Evolutionary conservation across 2,797 vertebrate genomes (phyloP), one percentile per base, ranked within the genome.

Genomic region (Aselliscus stoliczkanus): DNA sequence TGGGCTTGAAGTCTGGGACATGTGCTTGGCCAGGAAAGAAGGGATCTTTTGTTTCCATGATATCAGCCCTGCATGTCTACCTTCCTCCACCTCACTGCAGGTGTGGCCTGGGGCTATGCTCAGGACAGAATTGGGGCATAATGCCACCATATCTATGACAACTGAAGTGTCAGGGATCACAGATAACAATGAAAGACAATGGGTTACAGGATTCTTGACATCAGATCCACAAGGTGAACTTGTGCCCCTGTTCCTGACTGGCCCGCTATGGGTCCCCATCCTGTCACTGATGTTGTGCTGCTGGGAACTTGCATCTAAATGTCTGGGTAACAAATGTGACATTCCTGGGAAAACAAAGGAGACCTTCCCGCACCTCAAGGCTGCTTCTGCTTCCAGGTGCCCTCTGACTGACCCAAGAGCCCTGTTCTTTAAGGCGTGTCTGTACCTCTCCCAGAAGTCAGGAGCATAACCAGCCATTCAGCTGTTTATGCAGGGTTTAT

Each of bases 81-180:
- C 13, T 60, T 39, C 39, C 39, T 2, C 18, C 1, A 11, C 23
- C 23, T 62, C 34, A 29, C 0, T 13, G 44, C 23, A 58, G 4
- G 8, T 81, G 31, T 39, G 39, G 31, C 21, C 20, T n/a, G 23
- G 54, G 20, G 34, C 31, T 73, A 14, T 0, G 0, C 13, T 77
- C 18, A 27, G 31, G 70, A 64, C 8, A 54, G 31, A 82, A 77
- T 0, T 12, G 56, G 37, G 7, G 47, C 47, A 47, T 47, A 47
- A 58, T 37, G 52, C 23, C 9, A 31, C 25, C 9, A 6, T 37
- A 25, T 21, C 23, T 17, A 44, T 8, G 25, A 54, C 1, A 52
- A 54, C 18, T 9, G 50, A 65, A 47, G 76, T 17, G 2, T n/a
- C n/a, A 18, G 14, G 13, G 23, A 18, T 31, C 29, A 34, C 13